Evolutionary conservation across 2,888 invertebrate species (phyloP).

Genomic region (Pseudeuparius sepicola): DNA sequence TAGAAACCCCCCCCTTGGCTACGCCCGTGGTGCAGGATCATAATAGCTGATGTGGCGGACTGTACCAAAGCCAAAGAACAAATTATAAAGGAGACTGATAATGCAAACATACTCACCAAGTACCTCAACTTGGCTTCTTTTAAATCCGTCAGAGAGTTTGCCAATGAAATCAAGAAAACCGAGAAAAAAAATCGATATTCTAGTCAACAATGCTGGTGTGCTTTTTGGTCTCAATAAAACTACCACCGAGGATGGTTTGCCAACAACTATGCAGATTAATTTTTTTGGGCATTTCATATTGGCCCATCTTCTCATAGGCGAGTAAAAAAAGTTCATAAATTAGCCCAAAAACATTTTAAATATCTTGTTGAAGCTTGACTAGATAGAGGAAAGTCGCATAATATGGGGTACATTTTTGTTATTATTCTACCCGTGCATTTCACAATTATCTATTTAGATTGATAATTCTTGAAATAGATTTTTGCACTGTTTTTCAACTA

Average conservation of each 20-base stretch:
- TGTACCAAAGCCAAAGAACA: constrained; percentile 25
- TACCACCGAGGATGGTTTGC: constrained; percentile 45
- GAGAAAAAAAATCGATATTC: constrained; percentile 49
- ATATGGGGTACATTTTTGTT: too few relatives aligned
- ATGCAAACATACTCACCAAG: constrained; percentile 34
- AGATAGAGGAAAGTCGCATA: too few relatives aligned
- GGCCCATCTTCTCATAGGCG: constrained; percentile 51
- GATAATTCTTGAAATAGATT: too few relatives aligned
- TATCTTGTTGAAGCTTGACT: too few relatives aligned
- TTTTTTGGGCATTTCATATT: constrained; percentile 61
- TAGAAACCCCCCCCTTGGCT: too few relatives aligned
- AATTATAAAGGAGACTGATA: constrained; percentile 31
- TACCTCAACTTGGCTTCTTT: constrained; percentile 46
- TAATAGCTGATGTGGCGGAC: too few relatives aligned
- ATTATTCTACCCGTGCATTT: too few relatives aligned
- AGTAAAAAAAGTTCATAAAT: too few relatives aligned
- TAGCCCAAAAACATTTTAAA: too few relatives aligned
- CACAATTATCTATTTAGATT: too few relatives aligned
- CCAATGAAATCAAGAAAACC: constrained; percentile 43
- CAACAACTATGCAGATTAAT: constrained; percentile 55
- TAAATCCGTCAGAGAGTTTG: constrained; percentile 49
- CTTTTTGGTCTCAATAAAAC: constrained; percentile 43
- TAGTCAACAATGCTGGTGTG: constrained; percentile 56
- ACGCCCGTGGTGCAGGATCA: too few relatives aligned
- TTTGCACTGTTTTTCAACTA: too few relatives aligned